These are phyloP conservation scores for Aldabrachelys gigantea DNA, from an alignment of 2,113 vertebrate species.

Conservation along the genomic window DNA sequence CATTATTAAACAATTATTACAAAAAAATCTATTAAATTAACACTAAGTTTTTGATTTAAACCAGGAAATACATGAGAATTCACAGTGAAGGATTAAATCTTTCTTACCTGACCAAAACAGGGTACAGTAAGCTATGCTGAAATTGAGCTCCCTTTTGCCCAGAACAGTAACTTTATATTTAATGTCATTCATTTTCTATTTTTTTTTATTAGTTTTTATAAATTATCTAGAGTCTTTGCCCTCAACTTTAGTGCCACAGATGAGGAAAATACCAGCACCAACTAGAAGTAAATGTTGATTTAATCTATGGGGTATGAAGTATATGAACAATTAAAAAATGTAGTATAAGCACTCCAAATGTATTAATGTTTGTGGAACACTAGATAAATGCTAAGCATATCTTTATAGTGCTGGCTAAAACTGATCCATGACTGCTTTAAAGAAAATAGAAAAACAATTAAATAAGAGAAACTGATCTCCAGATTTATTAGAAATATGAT, in stretches of 20 bases:
- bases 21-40: neutral
- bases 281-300: neutral
- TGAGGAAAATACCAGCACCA: neutral
- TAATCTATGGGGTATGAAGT: neutral
- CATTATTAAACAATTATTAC: accelerated
- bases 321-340: neutral
- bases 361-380: neutral
- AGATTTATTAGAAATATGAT: neutral
- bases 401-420: neutral
- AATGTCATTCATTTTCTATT: neutral
- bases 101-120: neutral
- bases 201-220: neutral
- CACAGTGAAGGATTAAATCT: neutral
- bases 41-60: accelerated
- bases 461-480: neutral
- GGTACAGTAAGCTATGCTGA: neutral
- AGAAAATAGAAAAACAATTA: neutral
- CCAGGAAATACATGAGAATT: neutral
- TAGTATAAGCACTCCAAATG: neutral
- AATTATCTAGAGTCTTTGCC: neutral
- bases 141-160: neutral
- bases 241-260: neutral
- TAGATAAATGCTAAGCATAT: neutral
- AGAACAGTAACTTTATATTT: neutral
- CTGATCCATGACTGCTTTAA: accelerated